A percentile compares a stretch with the other conserved stretches of the same genome.
Conservation (phyloP, 92 coral and sea anemone species). For the Virgularia gustaviana region DNA sequence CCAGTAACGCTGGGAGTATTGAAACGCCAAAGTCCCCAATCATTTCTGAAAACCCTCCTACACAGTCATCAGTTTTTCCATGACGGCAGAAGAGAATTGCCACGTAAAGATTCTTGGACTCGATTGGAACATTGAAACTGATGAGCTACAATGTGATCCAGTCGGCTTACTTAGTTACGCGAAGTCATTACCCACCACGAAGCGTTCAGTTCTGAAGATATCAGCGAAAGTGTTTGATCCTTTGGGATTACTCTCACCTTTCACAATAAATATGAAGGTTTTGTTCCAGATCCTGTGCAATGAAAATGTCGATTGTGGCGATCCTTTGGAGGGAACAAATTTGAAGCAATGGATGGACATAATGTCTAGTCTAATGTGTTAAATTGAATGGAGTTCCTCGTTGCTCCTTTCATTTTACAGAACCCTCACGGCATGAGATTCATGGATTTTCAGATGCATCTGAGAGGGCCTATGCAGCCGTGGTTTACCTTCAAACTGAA, state of each 20-base stretch:
- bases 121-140: slow-evolving; percentile 50
- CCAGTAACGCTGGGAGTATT: background rate
- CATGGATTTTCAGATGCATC: slow-evolving; percentile 46
- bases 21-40: background rate
- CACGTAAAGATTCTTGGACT: slow-evolving; percentile 49
- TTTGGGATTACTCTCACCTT: slow-evolving; percentile 41
- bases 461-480: slow-evolving; percentile 37
- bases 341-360: slow-evolving; percentile 23
- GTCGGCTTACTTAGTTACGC: slow-evolving; percentile 27
- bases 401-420: slow-evolving; percentile 19
- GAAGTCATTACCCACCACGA: slow-evolving; percentile 8
- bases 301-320: slow-evolving; percentile 27
- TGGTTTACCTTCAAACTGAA: slow-evolving; percentile 32
- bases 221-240: slow-evolving; percentile 44
- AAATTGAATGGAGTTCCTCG: slow-evolving; percentile 26
- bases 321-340: slow-evolving; percentile 3
- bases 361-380: slow-evolving; percentile 1
- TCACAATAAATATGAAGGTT: slow-evolving; percentile 32
- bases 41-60: background rate
- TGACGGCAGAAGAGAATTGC: slow-evolving; percentile 28
- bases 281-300: slow-evolving; percentile 37
- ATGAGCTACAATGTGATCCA: slow-evolving; percentile 46
- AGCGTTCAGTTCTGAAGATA: slow-evolving; percentile 23
- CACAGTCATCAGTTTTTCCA: slow-evolving; percentile 1
- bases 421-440: slow-evolving; percentile 16